Conservation (phyloP, 2,888 invertebrate species). For the Tiliacea citrago region DNA sequence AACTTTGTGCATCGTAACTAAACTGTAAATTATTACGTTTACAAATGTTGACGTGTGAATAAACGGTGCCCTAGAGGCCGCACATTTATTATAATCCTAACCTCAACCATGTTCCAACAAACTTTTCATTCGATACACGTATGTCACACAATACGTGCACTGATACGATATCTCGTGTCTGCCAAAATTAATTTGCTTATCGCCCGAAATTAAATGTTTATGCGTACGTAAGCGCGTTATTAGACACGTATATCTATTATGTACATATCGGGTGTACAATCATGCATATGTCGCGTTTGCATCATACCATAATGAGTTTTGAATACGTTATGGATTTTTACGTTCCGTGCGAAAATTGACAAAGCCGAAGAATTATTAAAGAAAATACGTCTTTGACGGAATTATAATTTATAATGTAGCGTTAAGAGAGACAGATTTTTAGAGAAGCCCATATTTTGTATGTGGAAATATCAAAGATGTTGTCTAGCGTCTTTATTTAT, state of each 20-base stretch:
- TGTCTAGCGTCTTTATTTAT: too few relatives aligned
- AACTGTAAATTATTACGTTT: constrained; percentile 26
- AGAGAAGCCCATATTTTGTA: neutral
- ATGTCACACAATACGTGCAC: constrained; percentile 57
- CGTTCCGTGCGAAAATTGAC: neutral
- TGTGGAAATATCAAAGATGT: neutral
- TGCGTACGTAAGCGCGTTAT: constrained; percentile 63
- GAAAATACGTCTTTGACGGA: neutral
- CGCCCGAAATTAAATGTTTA: constrained; percentile 74
- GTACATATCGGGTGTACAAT: constrained; percentile 28
- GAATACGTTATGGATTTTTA: constrained; percentile 12
- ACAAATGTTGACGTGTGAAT: constrained; percentile 25
- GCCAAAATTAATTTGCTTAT: constrained; percentile 79
- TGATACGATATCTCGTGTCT: constrained; percentile 70
- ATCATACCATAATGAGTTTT: constrained; percentile 5
- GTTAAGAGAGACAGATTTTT: neutral
- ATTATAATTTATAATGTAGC: neutral
- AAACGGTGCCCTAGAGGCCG: constrained; percentile 16
- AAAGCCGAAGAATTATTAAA: neutral
- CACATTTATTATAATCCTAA: constrained; percentile 25
- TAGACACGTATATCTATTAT: constrained; percentile 52
- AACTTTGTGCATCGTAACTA: constrained; percentile 18
- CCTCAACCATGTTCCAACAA: constrained; percentile 20
- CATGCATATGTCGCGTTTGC: constrained; percentile 28
- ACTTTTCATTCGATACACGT: constrained; percentile 50